Evolutionary conservation across 2,888 invertebrate genomes (phyloP).

Genomic region (Pyralis farinalis): DNA sequence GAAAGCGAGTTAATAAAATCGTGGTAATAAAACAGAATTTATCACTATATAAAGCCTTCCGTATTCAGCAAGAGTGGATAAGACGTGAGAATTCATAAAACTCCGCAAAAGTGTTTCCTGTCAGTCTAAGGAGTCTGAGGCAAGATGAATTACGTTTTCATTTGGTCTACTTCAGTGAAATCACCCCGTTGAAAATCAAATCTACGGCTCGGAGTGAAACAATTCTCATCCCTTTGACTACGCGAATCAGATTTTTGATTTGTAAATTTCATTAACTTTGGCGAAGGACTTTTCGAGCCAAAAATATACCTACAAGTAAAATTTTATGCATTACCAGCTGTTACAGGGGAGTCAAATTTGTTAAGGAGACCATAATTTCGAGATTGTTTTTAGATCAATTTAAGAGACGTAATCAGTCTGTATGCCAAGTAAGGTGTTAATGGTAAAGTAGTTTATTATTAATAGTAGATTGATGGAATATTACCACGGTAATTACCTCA

Average conservation of each 20-base stretch:
- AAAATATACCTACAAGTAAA: too few species aligned
- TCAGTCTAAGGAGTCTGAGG: slow-evolving; percentile 13
- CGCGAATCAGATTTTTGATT: slow-evolving; percentile 48
- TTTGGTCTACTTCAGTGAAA: slow-evolving; percentile 28
- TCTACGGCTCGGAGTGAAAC: slow-evolving; percentile 35
- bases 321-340: too few species aligned
- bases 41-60: slow-evolving; percentile 1
- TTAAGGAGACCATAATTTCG: too few species aligned
- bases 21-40: background rate
- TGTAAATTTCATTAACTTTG: slow-evolving; percentile 48
- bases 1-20: too few species aligned
- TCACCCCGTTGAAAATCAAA: slow-evolving; percentile 43
- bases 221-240: slow-evolving; percentile 41
- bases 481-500: too few species aligned
- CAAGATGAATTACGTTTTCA: slow-evolving; percentile 28
- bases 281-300: slow-evolving; percentile 3
- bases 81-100: slow-evolving; percentile 9
- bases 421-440: too few species aligned
- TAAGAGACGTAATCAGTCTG: too few species aligned
- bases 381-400: too few species aligned
- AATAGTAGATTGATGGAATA: too few species aligned
- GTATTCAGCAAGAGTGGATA: background rate
- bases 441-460: too few species aligned
- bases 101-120: slow-evolving; percentile 8
- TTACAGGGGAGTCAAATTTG: too few species aligned